These are phyloP conservation scores for Gymnorhina tibicen DNA, from an alignment of 2,113 vertebrate genomes.

Conservation along the genomic window DNA sequence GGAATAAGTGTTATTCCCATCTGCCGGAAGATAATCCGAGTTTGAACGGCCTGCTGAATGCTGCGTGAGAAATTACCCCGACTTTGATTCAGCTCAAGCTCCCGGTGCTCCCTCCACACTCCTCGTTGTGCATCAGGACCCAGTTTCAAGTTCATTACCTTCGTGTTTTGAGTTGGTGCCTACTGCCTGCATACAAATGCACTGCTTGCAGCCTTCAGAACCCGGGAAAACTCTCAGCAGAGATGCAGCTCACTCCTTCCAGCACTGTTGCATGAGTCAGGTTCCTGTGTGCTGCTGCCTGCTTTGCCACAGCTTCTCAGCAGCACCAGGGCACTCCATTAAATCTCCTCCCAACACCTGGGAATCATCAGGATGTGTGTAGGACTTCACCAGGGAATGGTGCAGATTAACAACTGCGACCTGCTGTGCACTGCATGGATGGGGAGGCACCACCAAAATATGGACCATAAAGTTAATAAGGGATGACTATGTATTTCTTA, in stretches of 20 bases:
- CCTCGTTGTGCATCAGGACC: not conserved
- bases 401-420: not conserved
- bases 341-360: not conserved
- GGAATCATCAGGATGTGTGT: not conserved
- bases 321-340: not conserved
- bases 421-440: not conserved
- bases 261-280: accelerated
- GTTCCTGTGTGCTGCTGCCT: not conserved
- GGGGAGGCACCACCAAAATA: not conserved
- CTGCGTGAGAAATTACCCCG: not conserved
- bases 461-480: not conserved
- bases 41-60: not conserved
- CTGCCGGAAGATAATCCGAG: not conserved
- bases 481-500: not conserved
- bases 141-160: not conserved
- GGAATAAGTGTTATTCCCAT: not conserved
- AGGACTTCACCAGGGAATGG: not conserved
- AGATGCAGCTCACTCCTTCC: not conserved
- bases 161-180: not conserved
- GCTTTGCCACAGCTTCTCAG: not conserved
- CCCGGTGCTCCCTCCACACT: not conserved
- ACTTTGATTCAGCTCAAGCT: not conserved
- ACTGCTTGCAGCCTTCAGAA: not conserved
- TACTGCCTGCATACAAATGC: not conserved
- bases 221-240: not conserved